Evolutionary conservation across 2,113 vertebrate genomes (phyloP).

Genomic region (Nothoprocta pentlandii): DNA sequence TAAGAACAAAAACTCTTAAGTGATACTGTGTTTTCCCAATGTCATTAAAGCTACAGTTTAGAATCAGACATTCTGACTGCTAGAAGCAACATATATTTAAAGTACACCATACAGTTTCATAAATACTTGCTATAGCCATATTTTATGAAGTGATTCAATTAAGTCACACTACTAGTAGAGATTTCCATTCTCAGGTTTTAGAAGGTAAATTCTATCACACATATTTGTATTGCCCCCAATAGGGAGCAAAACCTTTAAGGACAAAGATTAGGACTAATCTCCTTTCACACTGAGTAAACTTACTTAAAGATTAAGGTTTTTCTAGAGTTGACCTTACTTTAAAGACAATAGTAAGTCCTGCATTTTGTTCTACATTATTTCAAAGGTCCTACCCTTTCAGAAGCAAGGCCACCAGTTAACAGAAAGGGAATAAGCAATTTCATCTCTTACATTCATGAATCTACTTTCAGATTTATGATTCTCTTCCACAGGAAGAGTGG

Average conservation of each 20-base stretch:
- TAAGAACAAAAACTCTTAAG: slow-evolving; percentile 4
- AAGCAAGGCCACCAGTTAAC: background rate
- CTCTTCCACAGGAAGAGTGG: slow-evolving; percentile 5
- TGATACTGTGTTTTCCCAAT: background rate
- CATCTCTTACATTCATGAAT: background rate
- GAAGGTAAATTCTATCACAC: background rate
- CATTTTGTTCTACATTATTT: background rate
- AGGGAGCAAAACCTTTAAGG: background rate
- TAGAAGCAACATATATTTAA: background rate
- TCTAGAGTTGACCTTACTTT: background rate
- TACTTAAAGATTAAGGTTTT: background rate
- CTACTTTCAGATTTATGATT: background rate
- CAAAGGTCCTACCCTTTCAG: background rate
- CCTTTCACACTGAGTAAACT: background rate
- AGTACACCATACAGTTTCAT: background rate
- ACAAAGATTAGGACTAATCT: background rate
- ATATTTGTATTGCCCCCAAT: background rate
- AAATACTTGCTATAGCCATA: background rate
- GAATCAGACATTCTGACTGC: background rate
- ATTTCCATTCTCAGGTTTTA: slow-evolving; percentile 8
- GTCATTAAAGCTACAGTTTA: background rate
- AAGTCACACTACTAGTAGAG: background rate
- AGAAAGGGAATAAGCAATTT: background rate
- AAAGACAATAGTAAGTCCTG: background rate
- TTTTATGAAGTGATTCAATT: background rate